phyloP scores from a whole-genome alignment of 2,113 vertebrate genomes.

The Mesembrinibis cayennensis region DNA sequence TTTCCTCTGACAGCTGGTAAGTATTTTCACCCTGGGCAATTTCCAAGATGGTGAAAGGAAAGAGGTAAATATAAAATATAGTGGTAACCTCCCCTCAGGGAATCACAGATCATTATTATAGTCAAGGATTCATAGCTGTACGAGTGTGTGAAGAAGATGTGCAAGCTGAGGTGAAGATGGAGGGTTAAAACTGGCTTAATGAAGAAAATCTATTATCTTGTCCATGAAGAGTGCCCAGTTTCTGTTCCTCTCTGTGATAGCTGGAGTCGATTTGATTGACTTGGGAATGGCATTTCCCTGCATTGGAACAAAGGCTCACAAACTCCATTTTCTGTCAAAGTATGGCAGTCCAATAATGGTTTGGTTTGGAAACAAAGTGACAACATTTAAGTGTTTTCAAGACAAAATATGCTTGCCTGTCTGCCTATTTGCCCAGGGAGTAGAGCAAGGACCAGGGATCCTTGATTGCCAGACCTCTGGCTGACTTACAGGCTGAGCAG shows the following conservation, averaged over 20 bases:
- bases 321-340: not conserved
- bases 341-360: not conserved
- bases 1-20: not conserved
- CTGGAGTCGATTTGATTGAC: not conserved
- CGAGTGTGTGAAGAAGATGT: not conserved
- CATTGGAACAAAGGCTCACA: not conserved
- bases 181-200: not conserved
- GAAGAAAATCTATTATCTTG: not conserved
- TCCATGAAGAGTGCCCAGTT: not conserved
- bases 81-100: not conserved
- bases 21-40: not conserved
- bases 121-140: not conserved
- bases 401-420: not conserved
- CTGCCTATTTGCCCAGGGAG: not conserved
- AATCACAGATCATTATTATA: not conserved
- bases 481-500: not conserved
- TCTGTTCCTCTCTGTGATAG: not conserved
- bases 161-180: not conserved
- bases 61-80: not conserved
- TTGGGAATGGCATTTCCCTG: fast-evolving
- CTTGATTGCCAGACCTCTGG: not conserved
- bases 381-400: not conserved
- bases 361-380: not conserved
- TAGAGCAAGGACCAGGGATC: not conserved
- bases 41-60: not conserved